Conservation (phyloP, 2,888 invertebrate genomes). For the Rhogogaster chlorosoma region DNA sequence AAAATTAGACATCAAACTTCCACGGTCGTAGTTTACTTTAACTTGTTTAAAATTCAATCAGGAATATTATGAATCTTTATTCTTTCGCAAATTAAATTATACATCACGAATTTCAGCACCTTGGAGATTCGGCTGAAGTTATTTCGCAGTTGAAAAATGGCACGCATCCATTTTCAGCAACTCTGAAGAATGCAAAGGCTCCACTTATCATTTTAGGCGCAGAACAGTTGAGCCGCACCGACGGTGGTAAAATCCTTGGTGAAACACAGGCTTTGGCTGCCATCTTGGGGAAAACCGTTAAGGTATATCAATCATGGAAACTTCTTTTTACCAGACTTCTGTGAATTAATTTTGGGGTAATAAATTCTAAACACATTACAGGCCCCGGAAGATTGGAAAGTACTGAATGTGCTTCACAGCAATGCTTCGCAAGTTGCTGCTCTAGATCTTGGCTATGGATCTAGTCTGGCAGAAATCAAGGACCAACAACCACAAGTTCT, state of each 20-base stretch:
- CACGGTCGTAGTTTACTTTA: not conserved
- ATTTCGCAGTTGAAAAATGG: conserved; percentile 88
- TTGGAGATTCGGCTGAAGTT: conserved; percentile 89
- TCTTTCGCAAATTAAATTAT: conserved; percentile 13
- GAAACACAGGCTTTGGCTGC: conserved; percentile 87
- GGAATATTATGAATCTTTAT: not conserved
- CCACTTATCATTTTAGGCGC: conserved; percentile 96
- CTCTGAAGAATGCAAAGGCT: conserved; percentile 88
- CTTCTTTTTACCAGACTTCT: conserved; percentile 55
- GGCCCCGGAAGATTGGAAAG: conserved; percentile 83
- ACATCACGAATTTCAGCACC: conserved; percentile 81
- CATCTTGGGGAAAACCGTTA: conserved; percentile 80
- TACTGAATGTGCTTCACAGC: conserved; percentile 96
- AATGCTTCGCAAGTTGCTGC: conserved; percentile 97
- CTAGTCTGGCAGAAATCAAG: conserved; percentile 84
- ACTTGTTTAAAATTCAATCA: not conserved
- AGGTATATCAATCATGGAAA: conserved; percentile 73
- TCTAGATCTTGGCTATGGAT: conserved; percentile 94
- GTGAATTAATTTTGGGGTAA: not conserved
- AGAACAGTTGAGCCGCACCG: conserved; percentile 87
- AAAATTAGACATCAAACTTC: conserved; percentile 13
- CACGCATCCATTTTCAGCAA: conserved; percentile 84
- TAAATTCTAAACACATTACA: conserved; percentile 57
- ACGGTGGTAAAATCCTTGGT: conserved; percentile 88
- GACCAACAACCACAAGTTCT: conserved; percentile 88